phyloP scores from a whole-genome alignment of 2,797 vertebrate genomes.

The Pantherophis alleghaniensis region DNA sequence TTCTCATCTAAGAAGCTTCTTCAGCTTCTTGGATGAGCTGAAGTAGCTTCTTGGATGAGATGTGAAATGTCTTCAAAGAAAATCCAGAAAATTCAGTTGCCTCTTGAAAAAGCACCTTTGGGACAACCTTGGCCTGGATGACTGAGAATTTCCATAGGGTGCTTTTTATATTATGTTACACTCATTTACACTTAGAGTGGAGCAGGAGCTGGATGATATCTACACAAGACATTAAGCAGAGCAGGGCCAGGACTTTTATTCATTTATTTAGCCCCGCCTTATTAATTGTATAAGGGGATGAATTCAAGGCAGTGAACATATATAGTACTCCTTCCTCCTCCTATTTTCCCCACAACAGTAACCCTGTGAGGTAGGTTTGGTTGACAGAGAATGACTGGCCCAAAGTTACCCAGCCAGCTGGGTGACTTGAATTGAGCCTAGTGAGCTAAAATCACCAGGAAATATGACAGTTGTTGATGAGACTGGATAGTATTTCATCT shows the following conservation, averaged over 20 bases:
- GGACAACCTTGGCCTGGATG: too few relatives aligned
- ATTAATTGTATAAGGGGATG: not conserved
- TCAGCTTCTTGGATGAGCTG: too few relatives aligned
- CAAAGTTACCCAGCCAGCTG: not conserved
- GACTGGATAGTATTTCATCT: not conserved
- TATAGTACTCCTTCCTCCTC: not conserved
- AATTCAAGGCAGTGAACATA: not conserved
- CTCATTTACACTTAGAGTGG: not conserved
- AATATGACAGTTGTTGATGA: not conserved
- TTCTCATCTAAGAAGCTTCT: too few relatives aligned
- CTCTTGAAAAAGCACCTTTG: too few relatives aligned
- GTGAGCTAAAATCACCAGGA: not conserved
- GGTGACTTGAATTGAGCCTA: not conserved
- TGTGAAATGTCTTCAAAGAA: too few relatives aligned
- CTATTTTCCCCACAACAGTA: not conserved
- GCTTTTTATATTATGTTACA: not conserved
- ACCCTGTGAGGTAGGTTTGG: not conserved
- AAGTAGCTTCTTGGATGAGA: too few relatives aligned
- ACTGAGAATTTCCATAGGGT: not conserved
- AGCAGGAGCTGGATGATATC: not conserved
- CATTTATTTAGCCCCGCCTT: not conserved
- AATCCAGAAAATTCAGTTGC: too few relatives aligned
- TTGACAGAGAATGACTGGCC: not conserved
- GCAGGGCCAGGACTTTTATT: not conserved
- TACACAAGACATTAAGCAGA: not conserved